Evolutionary conservation across 2,888 invertebrate genomes (phyloP), one percentile per base, ranked within the genome.

Genomic region (Pammene aurita): DNA sequence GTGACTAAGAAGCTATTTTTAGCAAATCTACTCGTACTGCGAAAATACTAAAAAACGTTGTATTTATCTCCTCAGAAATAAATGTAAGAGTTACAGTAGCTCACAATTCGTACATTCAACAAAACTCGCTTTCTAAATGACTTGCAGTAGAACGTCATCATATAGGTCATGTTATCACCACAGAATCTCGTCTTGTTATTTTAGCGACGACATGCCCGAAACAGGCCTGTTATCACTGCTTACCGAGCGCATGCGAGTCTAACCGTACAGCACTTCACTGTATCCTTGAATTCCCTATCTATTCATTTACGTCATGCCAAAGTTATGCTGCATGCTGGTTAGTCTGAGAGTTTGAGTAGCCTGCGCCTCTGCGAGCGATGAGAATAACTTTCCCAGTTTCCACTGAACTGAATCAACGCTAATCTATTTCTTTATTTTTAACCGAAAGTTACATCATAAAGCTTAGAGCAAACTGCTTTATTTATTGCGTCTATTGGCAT

Each of bases 401-500:
- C 52, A 52, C 41, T 58, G 63, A 68, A 63, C 69, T 26, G 64
- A 65, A 55, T 65, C 56, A 54, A 34, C 34, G 75, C 78, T 72
- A 72, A 71, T 77, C 76, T 74, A 77, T 72, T 72, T 71, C 71
- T 78, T 81, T 83, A 81, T 83, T 83, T 83, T 83, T 83, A 83
- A 76, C 77, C 74, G 64, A 72, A 65, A 75, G 76, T 83, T 79
- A 82, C 82, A 78, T 83, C 80, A 85, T 77, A 77, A 74, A 79
- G 78, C 78, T 78, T 76, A 76, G 76, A 76, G 76, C 76, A 70
- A 67, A 69, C 69, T 56, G 71, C 77, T 83, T 80, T 83, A 84
- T 85, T 83, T 77, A 75, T 74, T 76, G 75, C 73, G 76, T 75
- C 77, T 81, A 86, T 84, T 84, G 82, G 84, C 83, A 80, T 79